Conservation (phyloP, 2,113 vertebrate species). For the Phalacrocorax brasilianus region DNA sequence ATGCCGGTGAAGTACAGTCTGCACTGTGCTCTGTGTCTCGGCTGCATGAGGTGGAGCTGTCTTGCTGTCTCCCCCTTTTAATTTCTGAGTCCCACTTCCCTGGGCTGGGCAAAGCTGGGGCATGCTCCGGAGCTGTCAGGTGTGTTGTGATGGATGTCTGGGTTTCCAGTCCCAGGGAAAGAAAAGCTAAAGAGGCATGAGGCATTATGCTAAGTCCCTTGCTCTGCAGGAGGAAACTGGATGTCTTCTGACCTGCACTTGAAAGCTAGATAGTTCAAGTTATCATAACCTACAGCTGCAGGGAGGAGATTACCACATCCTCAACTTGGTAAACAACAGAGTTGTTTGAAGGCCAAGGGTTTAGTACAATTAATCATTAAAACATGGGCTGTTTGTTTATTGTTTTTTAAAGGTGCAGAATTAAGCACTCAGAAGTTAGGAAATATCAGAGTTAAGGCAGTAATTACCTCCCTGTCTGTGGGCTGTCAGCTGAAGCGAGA, state of each 20-base stretch:
- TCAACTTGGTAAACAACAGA: background rate
- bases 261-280: conserved; percentile 35
- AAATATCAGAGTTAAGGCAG: background rate
- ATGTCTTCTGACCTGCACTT: conserved; percentile 14
- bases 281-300: conserved; percentile 25
- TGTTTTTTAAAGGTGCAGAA: background rate
- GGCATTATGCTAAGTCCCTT: background rate
- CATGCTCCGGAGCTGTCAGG: background rate
- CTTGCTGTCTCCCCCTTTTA: background rate
- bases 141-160: background rate
- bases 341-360: conserved; percentile 2
- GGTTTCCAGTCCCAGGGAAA: background rate
- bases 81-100: background rate
- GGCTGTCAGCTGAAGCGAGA: background rate
- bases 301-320: conserved; percentile 29
- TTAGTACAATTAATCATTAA: background rate
- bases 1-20: background rate
- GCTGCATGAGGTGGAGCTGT: background rate
- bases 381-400: conserved; percentile 2
- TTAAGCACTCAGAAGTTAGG: background rate
- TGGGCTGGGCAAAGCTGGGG: background rate
- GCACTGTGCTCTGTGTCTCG: background rate
- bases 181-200: background rate
- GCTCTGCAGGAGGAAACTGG: background rate
- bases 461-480: background rate